A percentile compares a stretch with the other conserved stretches of the same genome.
phyloP scores from a whole-genome alignment of 2,797 vertebrate species.

The Aeoliscus strigatus region DNA sequence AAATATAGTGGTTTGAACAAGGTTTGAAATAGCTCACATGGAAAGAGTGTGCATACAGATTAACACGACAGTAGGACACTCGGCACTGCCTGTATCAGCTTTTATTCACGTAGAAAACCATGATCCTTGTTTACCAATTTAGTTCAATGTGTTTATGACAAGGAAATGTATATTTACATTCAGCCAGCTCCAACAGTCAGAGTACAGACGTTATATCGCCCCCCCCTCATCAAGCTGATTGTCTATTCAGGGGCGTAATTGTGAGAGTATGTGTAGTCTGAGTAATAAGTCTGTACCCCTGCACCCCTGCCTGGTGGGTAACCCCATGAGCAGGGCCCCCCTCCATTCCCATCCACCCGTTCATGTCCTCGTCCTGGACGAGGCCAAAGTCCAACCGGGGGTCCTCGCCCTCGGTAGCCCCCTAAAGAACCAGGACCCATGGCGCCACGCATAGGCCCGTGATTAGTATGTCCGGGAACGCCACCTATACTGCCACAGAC shows the following conservation, averaged over 20 bases:
- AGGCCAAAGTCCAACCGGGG: constrained; percentile 65
- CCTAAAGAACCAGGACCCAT: constrained; percentile 65
- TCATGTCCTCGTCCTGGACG: constrained; percentile 69
- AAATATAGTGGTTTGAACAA: constrained; percentile 85
- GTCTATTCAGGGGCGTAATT: constrained; percentile 72
- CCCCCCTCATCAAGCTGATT: constrained; percentile 47
- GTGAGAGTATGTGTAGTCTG: constrained; percentile 73
- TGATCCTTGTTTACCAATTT: constrained; percentile 53
- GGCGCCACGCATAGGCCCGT: constrained; percentile 48
- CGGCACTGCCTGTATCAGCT: constrained; percentile 70
- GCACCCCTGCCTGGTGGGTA: constrained; percentile 70
- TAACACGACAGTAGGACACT: constrained; percentile 68
- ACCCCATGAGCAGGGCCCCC: constrained; percentile 69
- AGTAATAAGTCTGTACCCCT: constrained; percentile 69
- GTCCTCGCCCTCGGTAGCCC: constrained; percentile 67
- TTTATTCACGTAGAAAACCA: constrained; percentile 76
- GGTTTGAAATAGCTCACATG: constrained; percentile 72
- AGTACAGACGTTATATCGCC: constrained; percentile 39
- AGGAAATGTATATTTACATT: constrained; percentile 78
- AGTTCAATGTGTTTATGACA: constrained; percentile 70
- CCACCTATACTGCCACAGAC: constrained; percentile 62
- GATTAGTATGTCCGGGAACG: constrained; percentile 59
- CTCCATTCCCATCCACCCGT: constrained; percentile 52
- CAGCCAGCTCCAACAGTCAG: constrained; percentile 66
- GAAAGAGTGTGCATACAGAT: constrained; percentile 72